These are phyloP conservation scores for Parnassius smintheus DNA, from an alignment of 2,888 invertebrate species.

Conservation along the genomic window DNA sequence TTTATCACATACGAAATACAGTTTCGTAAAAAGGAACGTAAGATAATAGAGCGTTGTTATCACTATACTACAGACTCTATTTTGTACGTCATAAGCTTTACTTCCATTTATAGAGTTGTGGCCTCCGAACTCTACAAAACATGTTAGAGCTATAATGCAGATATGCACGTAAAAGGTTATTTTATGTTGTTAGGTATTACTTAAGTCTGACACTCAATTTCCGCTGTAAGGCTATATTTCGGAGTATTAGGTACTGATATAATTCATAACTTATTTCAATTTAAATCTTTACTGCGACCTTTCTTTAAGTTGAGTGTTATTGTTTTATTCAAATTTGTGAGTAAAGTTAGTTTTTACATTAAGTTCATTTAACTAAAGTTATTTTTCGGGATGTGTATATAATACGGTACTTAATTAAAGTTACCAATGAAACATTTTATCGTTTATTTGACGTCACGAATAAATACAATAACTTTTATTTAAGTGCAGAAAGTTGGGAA, in stretches of 20 bases:
- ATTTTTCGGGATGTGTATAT: not conserved
- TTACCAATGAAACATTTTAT: constrained; percentile 21
- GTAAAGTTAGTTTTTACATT: constrained; percentile 10
- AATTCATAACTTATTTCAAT: constrained; percentile 1
- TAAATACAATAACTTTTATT: constrained; percentile 26
- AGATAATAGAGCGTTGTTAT: constrained; percentile 24
- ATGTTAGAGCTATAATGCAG: constrained; percentile 51
- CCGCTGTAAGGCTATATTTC: constrained; percentile 18
- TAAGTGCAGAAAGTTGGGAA: constrained; percentile 12
- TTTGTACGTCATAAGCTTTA: constrained; percentile 33
- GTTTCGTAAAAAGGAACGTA: constrained; percentile 26
- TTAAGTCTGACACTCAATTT: constrained; percentile 27
- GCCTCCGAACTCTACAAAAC: constrained; percentile 58
- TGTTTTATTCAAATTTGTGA: not conserved
- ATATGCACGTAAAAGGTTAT: constrained; percentile 59
- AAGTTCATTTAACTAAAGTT: not conserved
- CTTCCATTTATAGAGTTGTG: constrained; percentile 35
- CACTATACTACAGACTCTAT: constrained; percentile 40
- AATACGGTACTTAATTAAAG: constrained; percentile 8
- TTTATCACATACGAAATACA: too few relatives aligned
- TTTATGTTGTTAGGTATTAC: constrained; percentile 43
- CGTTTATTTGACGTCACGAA: constrained; percentile 10
- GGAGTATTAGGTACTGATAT: not conserved
- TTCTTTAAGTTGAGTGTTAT: constrained; percentile 8
- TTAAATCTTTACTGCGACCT: not conserved